These are phyloP conservation scores for Cromileptes altivelis DNA, from an alignment of 2,113 vertebrate genomes.

Conservation along the genomic window DNA sequence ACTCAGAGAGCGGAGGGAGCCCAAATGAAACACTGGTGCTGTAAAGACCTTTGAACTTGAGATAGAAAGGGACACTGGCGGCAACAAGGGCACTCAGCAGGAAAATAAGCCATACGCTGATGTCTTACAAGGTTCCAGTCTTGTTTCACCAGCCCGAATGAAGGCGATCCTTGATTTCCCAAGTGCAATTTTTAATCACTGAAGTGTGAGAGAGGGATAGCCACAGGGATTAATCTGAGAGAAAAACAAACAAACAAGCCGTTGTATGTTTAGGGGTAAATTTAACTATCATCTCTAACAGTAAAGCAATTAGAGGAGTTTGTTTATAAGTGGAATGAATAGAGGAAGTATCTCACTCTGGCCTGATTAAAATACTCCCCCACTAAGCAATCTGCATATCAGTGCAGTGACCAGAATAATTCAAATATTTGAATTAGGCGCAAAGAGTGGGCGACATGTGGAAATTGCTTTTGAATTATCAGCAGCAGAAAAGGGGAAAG, in stretches of 20 bases:
- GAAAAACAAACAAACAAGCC: conserved; percentile 58
- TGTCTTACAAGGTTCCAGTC: conserved; percentile 36
- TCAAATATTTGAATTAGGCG: conserved; percentile 49
- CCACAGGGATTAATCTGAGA: conserved; percentile 54
- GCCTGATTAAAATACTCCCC: conserved; percentile 56
- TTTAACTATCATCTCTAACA: conserved; percentile 46
- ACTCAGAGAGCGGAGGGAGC: conserved; percentile 40
- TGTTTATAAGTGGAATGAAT: conserved; percentile 53
- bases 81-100: conserved; percentile 33
- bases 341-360: conserved; percentile 46
- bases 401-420: conserved; percentile 56
- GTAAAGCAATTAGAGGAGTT: conserved; percentile 48
- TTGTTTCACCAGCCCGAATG: conserved; percentile 38
- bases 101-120: conserved; percentile 52
- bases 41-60: conserved; percentile 69
- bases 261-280: conserved; percentile 49
- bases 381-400: conserved; percentile 52
- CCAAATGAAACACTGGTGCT: conserved; percentile 45
- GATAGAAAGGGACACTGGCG: conserved; percentile 28
- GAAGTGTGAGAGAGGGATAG: conserved; percentile 55
- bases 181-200: conserved; percentile 71
- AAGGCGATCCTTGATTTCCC: conserved; percentile 71
- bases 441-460: conserved; percentile 43
- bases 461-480: conserved; percentile 45
- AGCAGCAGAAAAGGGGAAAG: conserved; percentile 7